Percentiles rank a stretch among this genome's conserved stretches.
Conservation (phyloP, 2,113 vertebrate genomes). For the Agapornis roseicollis region DNA sequence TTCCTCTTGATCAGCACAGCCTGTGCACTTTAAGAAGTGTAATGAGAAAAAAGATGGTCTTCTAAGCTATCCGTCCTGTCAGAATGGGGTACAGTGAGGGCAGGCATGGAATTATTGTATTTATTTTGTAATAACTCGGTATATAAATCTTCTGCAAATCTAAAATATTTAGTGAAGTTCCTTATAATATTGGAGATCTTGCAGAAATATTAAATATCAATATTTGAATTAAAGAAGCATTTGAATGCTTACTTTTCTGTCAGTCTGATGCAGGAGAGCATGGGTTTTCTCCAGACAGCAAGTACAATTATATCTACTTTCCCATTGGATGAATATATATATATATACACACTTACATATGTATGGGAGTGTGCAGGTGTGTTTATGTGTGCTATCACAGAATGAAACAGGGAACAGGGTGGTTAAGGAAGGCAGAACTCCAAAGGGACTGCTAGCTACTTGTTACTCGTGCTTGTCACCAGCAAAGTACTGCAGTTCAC, state of each 20-base stretch:
- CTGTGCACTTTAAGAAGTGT: background rate
- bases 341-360: background rate
- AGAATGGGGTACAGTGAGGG: background rate
- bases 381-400: background rate
- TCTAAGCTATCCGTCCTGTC: background rate
- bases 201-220: background rate
- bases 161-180: background rate
- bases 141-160: background rate
- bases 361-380: background rate
- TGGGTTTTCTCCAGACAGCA: background rate
- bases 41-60: background rate
- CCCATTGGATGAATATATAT: fast-evolving
- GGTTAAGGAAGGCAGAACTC: background rate
- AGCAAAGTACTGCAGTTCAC: background rate
- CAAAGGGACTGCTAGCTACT: background rate
- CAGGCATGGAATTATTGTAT: background rate
- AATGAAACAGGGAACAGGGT: background rate
- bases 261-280: background rate
- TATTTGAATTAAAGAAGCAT: background rate
- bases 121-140: background rate
- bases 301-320: background rate
- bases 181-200: background rate
- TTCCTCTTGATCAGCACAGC: background rate
- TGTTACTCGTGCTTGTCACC: background rate
- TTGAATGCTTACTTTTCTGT: background rate